phyloP scores from a whole-genome alignment of 1,140 invertebrate genomes.

The Bemisia tabaci region DNA sequence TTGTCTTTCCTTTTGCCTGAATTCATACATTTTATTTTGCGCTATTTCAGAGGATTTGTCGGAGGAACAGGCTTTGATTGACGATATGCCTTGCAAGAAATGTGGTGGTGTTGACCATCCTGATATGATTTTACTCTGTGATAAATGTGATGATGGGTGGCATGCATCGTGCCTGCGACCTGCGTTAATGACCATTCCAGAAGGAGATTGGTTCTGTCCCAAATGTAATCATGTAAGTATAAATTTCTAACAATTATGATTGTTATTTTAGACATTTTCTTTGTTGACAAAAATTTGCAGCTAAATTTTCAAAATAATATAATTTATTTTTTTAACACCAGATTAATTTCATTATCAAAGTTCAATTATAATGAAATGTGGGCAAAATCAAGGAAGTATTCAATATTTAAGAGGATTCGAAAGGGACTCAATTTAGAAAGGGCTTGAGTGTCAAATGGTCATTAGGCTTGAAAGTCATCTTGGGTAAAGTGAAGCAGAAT shows the following conservation, averaged over 20 bases:
- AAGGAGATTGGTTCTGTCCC: constrained; percentile 95
- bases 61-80: constrained; percentile 29
- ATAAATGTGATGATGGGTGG: constrained; percentile 86
- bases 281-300: too few relatives aligned
- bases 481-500: too few relatives aligned
- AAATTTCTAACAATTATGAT: too few relatives aligned
- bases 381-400: too few relatives aligned
- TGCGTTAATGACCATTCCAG: constrained; percentile 79
- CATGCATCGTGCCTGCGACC: constrained; percentile 87
- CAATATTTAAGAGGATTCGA: too few relatives aligned
- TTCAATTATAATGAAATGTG: too few relatives aligned
- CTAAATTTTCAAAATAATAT: constrained; percentile 3
- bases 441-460: too few relatives aligned
- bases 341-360: too few relatives aligned
- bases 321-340: constrained; percentile 6
- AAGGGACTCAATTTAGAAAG: too few relatives aligned
- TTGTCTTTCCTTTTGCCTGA: not conserved
- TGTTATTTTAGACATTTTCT: too few relatives aligned
- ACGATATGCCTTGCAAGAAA: constrained; percentile 64
- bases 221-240: constrained; percentile 71
- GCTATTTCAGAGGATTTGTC: constrained; percentile 27
- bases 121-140: constrained; percentile 90
- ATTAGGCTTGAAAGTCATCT: too few relatives aligned
- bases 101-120: constrained; percentile 83
- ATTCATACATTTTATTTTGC: not conserved